Percentiles rank a stretch among this genome's conserved stretches.
Evolutionary conservation across 2,113 vertebrate genomes (phyloP).

Genomic region (Australoheros scitulus): DNA sequence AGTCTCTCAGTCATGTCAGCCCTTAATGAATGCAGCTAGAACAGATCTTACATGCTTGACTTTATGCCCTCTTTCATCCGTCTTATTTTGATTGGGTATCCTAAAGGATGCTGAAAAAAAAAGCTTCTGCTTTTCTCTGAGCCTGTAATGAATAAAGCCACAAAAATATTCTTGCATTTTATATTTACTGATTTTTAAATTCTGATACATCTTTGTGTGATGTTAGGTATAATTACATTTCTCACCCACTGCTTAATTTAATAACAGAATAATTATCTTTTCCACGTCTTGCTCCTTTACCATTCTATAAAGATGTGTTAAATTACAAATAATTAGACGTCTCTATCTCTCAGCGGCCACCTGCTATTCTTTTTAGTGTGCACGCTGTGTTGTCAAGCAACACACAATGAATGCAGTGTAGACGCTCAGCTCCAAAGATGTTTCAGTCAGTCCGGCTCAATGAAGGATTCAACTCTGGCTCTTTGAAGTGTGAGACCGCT

Average conservation of each 20-base stretch:
- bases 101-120: conserved; percentile 15
- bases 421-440: conserved; percentile 18
- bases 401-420: conserved; percentile 10
- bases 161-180: neutral
- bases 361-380: conserved; percentile 36
- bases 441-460: conserved; percentile 10
- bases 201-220: neutral
- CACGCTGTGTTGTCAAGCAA: conserved; percentile 26
- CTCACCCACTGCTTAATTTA: neutral
- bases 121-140: conserved; percentile 2
- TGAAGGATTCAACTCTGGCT: conserved; percentile 15
- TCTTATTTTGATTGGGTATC: conserved; percentile 38
- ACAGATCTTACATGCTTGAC: conserved; percentile 28
- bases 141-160: neutral
- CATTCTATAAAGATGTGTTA: conserved; percentile 9
- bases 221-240: conserved; percentile 14
- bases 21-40: conserved; percentile 25
- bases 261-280: neutral
- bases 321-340: conserved; percentile 17
- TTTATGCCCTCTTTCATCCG: conserved; percentile 31
- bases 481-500: conserved; percentile 43
- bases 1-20: neutral
- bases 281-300: neutral
- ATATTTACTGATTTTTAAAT: neutral
- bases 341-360: conserved; percentile 49